A percentile compares a stretch with the other conserved stretches of the same genome.
Conservation (phyloP, 2,797 vertebrate genomes). For the Coranthus polyacanthus region DNA sequence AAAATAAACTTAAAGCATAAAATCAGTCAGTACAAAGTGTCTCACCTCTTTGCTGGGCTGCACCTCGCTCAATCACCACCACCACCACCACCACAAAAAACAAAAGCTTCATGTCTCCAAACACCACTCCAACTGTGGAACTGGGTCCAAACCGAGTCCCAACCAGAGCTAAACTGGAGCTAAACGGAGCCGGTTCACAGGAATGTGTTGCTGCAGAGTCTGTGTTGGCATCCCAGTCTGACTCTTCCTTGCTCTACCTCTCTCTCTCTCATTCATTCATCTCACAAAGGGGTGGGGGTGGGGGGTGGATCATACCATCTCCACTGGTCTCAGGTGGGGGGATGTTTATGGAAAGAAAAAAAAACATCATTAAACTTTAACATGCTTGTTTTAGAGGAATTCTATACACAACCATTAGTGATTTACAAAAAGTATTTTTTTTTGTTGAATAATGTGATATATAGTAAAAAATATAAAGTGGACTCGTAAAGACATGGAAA, state of each 20-base stretch:
- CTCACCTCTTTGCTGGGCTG: slow-evolving; percentile 72
- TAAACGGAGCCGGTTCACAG: slow-evolving; percentile 25
- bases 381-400: too few species aligned
- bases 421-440: too few species aligned
- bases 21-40: background rate
- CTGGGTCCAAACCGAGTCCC: background rate
- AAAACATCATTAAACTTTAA: too few species aligned
- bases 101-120: slow-evolving; percentile 58
- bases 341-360: too few species aligned
- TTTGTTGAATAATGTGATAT: too few species aligned
- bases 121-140: background rate
- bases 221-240: slow-evolving; percentile 33
- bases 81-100: slow-evolving; percentile 4
- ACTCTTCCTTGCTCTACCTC: slow-evolving; percentile 26
- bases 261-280: slow-evolving; percentile 69
- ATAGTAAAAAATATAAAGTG: too few species aligned
- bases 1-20: background rate
- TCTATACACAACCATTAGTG: too few species aligned
- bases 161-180: background rate
- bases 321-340: too few species aligned
- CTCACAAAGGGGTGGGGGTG: slow-evolving; percentile 29
- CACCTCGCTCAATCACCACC: slow-evolving; percentile 50
- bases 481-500: too few species aligned
- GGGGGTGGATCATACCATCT: background rate
- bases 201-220: slow-evolving; percentile 56